Percentiles rank a stretch among this genome's conserved stretches.
phyloP scores from a whole-genome alignment of 37 sponge, comb jelly and placozoan genomes.

The Halichondria panicea region DNA sequence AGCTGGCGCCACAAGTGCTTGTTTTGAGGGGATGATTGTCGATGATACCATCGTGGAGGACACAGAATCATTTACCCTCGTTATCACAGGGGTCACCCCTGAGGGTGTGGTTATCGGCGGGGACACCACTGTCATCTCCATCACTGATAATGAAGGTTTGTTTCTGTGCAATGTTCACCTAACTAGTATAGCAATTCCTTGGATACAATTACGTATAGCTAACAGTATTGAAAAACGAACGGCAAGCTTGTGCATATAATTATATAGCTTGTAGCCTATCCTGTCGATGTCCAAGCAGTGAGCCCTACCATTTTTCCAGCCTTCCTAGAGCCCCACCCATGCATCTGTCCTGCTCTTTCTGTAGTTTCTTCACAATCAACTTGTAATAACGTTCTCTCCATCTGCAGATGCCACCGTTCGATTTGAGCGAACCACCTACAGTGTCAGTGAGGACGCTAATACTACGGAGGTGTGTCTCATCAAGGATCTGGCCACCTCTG shows the following conservation, averaged over 20 bases:
- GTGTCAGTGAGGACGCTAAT: neutral
- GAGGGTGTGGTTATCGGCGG: neutral
- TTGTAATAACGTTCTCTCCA: neutral
- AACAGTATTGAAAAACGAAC: neutral
- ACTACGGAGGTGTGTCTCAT: conserved; percentile 14
- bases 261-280: neutral
- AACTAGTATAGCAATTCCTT: neutral
- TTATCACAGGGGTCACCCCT: neutral
- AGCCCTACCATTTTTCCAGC: too few species aligned
- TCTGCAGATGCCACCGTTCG: conserved; percentile 11
- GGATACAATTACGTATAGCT: neutral
- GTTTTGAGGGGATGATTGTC: conserved; percentile 15
- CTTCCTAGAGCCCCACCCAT: too few species aligned
- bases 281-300: too few species aligned
- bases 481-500: conserved; percentile 15
- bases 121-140: neutral
- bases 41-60: conserved; percentile 5
- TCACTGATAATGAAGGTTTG: neutral
- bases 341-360: too few species aligned
- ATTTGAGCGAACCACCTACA: conserved; percentile 10
- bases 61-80: conserved; percentile 6
- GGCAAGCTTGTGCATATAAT: too few species aligned
- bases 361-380: neutral
- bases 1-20: neutral
- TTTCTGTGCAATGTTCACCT: neutral